Base-by-base conservation (phyloP, 2,888 invertebrate genomes). In the Alsophila aescularia region DNA sequence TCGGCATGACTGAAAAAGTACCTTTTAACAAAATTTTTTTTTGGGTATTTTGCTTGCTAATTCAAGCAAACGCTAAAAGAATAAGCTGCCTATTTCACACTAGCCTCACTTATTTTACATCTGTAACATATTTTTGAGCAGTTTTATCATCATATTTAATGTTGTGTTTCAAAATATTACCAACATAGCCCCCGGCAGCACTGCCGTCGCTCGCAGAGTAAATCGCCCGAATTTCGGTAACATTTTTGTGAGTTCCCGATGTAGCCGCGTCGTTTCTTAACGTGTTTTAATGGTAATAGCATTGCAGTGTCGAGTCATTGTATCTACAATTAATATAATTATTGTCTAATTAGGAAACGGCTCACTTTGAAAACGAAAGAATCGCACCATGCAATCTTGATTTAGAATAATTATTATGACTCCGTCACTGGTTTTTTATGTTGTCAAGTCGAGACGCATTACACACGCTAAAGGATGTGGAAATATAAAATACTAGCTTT, bases 311-410 rank as follows among this genome's bases (percentile, higher is more conserved):
- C 63, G 70, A 70, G 63, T 70, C 69, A 78, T 78, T 75, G 72
- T 63, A 63, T 72, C 72, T 70, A 78, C 77, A 77, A 80, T 82
- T 83, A 74, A 72, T 70, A 74, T 80, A 82, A 83, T n/a, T n/a
- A n/a, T 83, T 80, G 73, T 70, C 64, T 76, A 79, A 83, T 83
- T 79, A 75, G 50, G 77, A 69, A 60, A 65, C 64, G 63, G 72
- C 68, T 69, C 62, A 62, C 64, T 70, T 75, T 75, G 75, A 77
- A 75, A 69, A 69, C 67, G 70, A 60, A 66, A 67, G 69, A 70
- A 80, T 76, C 71, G 67, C 67, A 70, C 63, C 69, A 67, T 64
- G 60, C 69, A 61, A 79, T 77, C 75, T 75, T 69, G 69, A 73
- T 73, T 61, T 61, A 62, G 58, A 60, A 70, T 61, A 70, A 67